Evolutionary conservation across 2,888 invertebrate genomes (phyloP).

Genomic region (Notodonta dromedarius): DNA sequence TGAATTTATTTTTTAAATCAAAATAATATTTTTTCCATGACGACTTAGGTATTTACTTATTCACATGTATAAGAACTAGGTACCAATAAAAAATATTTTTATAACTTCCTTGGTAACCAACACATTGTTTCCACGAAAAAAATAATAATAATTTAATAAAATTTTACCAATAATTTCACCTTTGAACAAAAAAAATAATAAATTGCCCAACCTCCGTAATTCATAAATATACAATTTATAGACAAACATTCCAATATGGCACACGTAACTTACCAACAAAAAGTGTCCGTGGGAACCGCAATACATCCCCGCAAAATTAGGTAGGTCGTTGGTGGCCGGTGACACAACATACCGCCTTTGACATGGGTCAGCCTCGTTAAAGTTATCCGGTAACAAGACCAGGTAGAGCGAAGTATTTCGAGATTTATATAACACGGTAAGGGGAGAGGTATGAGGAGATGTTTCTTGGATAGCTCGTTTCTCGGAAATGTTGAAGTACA

Average conservation of each 20-base stretch:
- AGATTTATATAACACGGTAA: slow-evolving; percentile 5
- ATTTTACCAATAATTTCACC: no score
- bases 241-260: slow-evolving; percentile 34
- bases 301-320: slow-evolving; percentile 56
- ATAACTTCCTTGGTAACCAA: no score
- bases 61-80: no score
- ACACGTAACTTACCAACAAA: slow-evolving; percentile 31
- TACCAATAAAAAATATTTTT: no score
- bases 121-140: no score
- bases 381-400: slow-evolving; percentile 48
- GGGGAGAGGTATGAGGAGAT: slow-evolving; percentile 6
- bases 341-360: slow-evolving; percentile 50
- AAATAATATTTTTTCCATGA: no score
- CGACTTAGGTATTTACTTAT: no score
- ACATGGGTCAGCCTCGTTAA: slow-evolving; percentile 69
- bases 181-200: no score
- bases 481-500: neutral
- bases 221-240: neutral
- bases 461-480: slow-evolving; percentile 6
- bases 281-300: slow-evolving; percentile 42
- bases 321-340: slow-evolving; percentile 42
- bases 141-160: no score
- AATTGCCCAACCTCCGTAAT: no score
- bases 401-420: slow-evolving; percentile 25
- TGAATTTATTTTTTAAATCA: no score